A percentile compares a stretch with the other conserved stretches of the same genome.
phyloP scores from a whole-genome alignment of 2,113 vertebrate species.

The Falco punctatus region DNA sequence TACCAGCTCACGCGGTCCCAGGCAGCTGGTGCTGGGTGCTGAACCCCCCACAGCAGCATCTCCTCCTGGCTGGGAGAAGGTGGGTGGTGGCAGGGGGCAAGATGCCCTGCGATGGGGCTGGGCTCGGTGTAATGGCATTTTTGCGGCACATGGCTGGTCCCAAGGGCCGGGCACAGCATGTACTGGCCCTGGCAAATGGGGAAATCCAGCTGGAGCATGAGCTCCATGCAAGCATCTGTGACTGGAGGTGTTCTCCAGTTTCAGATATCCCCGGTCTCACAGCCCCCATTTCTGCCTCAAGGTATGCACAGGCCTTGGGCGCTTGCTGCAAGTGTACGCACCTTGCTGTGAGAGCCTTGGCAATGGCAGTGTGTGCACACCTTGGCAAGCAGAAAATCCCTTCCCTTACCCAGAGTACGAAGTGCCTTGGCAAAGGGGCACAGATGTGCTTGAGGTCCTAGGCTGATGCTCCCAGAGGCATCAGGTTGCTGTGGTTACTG shows the following conservation, averaged over 20 bases:
- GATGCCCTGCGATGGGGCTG: fast-evolving
- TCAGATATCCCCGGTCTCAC: background rate
- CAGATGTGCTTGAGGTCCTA: background rate
- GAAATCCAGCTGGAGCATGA: background rate
- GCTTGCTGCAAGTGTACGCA: background rate
- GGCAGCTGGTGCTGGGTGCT: background rate
- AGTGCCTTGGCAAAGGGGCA: background rate
- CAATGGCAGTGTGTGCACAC: background rate
- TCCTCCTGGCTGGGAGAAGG: fast-evolving
- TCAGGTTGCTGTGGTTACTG: background rate
- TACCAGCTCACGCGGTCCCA: background rate
- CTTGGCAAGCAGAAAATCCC: background rate
- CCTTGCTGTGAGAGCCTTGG: fast-evolving
- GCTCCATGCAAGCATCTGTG: fast-evolving
- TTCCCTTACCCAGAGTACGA: background rate
- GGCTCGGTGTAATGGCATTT: background rate
- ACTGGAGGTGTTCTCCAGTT: background rate
- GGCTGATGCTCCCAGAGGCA: background rate
- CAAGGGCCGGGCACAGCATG: background rate
- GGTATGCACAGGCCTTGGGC: fast-evolving
- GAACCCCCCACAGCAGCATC: background rate
- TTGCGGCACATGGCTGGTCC: fast-evolving
- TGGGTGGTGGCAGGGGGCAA: too few relatives aligned
- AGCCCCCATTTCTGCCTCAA: background rate
- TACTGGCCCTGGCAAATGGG: background rate